Percentiles rank a stretch among this genome's conserved stretches.
phyloP scores from a whole-genome alignment of 2,113 vertebrate species.

The Leucopsar rothschildi region DNA sequence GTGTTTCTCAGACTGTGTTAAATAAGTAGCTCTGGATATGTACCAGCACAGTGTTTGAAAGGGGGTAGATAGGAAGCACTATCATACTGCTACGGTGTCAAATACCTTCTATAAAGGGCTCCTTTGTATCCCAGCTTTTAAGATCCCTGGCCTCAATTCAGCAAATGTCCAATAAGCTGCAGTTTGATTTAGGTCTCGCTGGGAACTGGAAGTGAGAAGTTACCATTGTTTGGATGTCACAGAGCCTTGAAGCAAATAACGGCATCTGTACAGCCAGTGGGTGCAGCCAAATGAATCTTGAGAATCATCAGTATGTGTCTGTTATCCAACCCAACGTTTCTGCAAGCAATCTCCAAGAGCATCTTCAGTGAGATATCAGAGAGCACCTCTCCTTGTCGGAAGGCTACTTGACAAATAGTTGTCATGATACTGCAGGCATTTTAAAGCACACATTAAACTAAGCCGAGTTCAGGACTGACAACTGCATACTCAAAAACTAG shows the following conservation, averaged over 20 bases:
- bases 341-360: conserved; percentile 11
- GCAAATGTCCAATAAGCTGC: conserved; percentile 26
- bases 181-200: conserved; percentile 35
- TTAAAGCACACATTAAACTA: conserved; percentile 35
- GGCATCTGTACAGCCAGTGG: conserved; percentile 8
- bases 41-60: neutral
- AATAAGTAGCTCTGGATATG: neutral
- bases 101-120: conserved; percentile 31
- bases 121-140: conserved; percentile 49
- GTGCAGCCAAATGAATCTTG: conserved; percentile 44
- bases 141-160: conserved; percentile 47
- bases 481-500: conserved; percentile 31
- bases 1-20: neutral
- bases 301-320: conserved; percentile 48
- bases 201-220: conserved; percentile 34
- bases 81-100: neutral
- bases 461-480: conserved; percentile 19
- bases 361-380: conserved; percentile 30
- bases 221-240: conserved; percentile 39
- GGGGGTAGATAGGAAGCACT: neutral
- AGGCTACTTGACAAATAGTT: conserved; percentile 59
- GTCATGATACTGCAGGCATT: conserved; percentile 42
- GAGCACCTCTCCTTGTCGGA: conserved; percentile 24
- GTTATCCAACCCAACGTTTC: neutral
- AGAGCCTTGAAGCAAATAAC: conserved; percentile 26